Conservation (phyloP, 2,888 invertebrate species). For the Stratiomys singularior region DNA sequence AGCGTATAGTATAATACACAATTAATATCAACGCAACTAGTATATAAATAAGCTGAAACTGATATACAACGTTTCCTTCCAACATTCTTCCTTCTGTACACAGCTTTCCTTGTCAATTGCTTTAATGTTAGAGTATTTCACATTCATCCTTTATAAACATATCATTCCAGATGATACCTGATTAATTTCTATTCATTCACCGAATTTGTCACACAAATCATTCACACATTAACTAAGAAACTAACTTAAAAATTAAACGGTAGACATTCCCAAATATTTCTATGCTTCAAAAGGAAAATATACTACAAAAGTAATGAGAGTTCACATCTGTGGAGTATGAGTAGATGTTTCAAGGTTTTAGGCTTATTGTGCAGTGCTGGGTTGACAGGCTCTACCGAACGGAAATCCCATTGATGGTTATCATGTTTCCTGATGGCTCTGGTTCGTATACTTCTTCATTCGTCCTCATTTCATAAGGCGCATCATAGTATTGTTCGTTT, state of each 20-base stretch:
- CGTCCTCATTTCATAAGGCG: slow-evolving; percentile 75
- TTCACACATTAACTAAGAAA: slow-evolving; percentile 33
- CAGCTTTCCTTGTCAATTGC: slow-evolving; percentile 11
- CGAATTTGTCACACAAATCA: slow-evolving; percentile 8
- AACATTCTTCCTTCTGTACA: slow-evolving; percentile 14
- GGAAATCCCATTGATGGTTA: slow-evolving; percentile 90
- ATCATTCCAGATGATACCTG: background rate
- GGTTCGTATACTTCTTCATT: slow-evolving; percentile 71
- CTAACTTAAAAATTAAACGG: slow-evolving; percentile 40
- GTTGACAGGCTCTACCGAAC: slow-evolving; percentile 70
- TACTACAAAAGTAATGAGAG: slow-evolving; percentile 39
- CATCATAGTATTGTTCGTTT: slow-evolving; percentile 79
- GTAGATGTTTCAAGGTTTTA: slow-evolving; percentile 16
- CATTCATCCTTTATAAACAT: slow-evolving; percentile 14
- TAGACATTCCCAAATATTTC: slow-evolving; percentile 10
- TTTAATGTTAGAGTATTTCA: background rate
- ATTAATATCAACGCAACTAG: slow-evolving; percentile 24
- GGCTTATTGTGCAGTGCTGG: background rate
- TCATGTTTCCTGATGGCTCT: slow-evolving; percentile 67
- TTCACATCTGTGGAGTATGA: slow-evolving; percentile 15
- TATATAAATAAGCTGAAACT: slow-evolving; percentile 43
- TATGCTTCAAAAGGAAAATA: slow-evolving; percentile 35
- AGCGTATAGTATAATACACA: slow-evolving; percentile 33
- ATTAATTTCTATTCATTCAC: slow-evolving; percentile 14
- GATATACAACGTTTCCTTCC: slow-evolving; percentile 6